These are phyloP conservation scores for Ctenochaetus hawaiiensis DNA, from an alignment of 2,797 vertebrate genomes.

Conservation along the genomic window DNA sequence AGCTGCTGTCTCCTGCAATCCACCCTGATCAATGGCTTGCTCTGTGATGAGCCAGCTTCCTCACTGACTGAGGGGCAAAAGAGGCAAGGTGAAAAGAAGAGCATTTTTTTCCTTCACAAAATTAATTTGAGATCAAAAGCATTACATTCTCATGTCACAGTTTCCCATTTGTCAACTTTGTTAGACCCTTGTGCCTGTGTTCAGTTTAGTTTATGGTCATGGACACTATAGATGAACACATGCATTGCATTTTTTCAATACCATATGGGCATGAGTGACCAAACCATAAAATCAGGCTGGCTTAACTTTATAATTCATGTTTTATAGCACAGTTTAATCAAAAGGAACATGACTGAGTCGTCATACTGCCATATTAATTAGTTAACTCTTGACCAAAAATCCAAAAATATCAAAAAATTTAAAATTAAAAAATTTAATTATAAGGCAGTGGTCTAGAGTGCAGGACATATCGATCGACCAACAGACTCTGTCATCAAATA, in stretches of 20 bases:
- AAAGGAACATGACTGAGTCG: neutral
- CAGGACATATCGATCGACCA: slow-evolving; percentile 1
- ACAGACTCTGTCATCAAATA: slow-evolving; percentile 7
- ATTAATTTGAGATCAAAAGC: slow-evolving; percentile 62
- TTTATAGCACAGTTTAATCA: slow-evolving; percentile 2
- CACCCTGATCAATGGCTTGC: slow-evolving; percentile 77
- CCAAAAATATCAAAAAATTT: neutral
- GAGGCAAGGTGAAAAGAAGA: slow-evolving; percentile 40
- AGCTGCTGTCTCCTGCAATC: slow-evolving; percentile 80
- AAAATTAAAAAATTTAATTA: neutral
- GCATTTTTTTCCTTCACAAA: slow-evolving; percentile 23
- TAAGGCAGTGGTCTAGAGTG: neutral
- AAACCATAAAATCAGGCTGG: neutral
- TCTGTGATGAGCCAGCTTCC: slow-evolving; percentile 57
- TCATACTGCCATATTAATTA: slow-evolving; percentile 2
- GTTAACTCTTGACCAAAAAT: neutral
- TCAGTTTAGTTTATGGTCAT: neutral
- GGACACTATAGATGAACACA: neutral
- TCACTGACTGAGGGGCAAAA: slow-evolving; percentile 44
- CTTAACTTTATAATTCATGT: slow-evolving; percentile 17
- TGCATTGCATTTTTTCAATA: neutral
- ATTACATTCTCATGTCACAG: slow-evolving; percentile 5
- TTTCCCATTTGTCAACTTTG: slow-evolving; percentile 39
- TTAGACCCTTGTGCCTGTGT: neutral
- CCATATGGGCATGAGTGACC: neutral